phyloP scores from a whole-genome alignment of 2,888 invertebrate genomes.

The Agrilus cyanescens region DNA sequence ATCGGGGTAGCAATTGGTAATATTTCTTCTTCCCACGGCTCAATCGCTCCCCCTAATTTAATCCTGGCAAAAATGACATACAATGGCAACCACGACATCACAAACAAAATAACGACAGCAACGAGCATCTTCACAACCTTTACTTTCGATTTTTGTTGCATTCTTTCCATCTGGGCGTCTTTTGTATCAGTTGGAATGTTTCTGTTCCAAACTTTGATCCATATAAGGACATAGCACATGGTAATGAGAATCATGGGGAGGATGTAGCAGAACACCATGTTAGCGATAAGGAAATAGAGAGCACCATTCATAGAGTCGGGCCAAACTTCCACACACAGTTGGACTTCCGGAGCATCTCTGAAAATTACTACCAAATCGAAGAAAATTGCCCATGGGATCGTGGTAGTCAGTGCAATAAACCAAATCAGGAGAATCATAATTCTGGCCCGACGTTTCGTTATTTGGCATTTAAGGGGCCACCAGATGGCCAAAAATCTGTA shows the following conservation, averaged over 20 bases:
- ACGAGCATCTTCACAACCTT: slow-evolving; percentile 92
- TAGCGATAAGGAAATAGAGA: slow-evolving; percentile 78
- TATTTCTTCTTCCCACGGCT: slow-evolving; percentile 68
- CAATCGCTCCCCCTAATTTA: slow-evolving; percentile 65
- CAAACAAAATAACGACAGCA: slow-evolving; percentile 85
- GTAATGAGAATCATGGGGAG: slow-evolving; percentile 84
- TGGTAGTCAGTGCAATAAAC: slow-evolving; percentile 73
- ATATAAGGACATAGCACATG: slow-evolving; percentile 84
- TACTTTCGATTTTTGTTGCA: slow-evolving; percentile 89
- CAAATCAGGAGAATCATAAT: slow-evolving; percentile 84
- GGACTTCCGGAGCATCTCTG: slow-evolving; percentile 62
- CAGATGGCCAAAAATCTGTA: slow-evolving; percentile 91
- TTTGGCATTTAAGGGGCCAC: slow-evolving; percentile 86
- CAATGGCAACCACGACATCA: slow-evolving; percentile 84
- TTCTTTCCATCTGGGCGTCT: slow-evolving; percentile 81
- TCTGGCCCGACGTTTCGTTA: slow-evolving; percentile 77
- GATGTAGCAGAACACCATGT: slow-evolving; percentile 81
- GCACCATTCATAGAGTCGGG: slow-evolving; percentile 71
- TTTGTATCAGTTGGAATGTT: slow-evolving; percentile 85
- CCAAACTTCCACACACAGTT: slow-evolving; percentile 75
- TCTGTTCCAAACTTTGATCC: slow-evolving; percentile 72
- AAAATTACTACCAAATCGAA: slow-evolving; percentile 70
- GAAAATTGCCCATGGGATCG: slow-evolving; percentile 84
- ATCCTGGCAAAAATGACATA: slow-evolving; percentile 82
- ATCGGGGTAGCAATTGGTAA: slow-evolving; percentile 73